Base-by-base conservation (phyloP, 2,113 vertebrate species). In the Athene noctua region DNA sequence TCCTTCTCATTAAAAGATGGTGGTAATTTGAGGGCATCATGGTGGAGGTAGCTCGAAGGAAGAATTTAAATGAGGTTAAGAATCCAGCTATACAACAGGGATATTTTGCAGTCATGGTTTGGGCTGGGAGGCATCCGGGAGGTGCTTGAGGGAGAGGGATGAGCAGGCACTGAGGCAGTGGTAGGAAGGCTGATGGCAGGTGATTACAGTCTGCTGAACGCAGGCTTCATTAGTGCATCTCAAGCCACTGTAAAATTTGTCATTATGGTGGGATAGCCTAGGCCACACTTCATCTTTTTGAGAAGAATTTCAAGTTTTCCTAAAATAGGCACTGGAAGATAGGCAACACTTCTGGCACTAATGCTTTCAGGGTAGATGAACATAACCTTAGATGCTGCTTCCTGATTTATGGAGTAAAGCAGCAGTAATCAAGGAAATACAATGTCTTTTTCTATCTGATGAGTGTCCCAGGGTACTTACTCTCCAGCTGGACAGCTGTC, bases 61-160 rank as follows among this genome's bases (percentile, higher is more conserved):
- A 95, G 89, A 96, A 96, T 97, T 94, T 94, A 94, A 96, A 97
- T 97, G 94, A 97, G 62, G 88, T 91, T 97, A 97, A 95, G 89
- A 94, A 92, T 58, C 46, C 84, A 80, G n/a, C 54, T 96, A 95
- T 95, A 94, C 91, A 94, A 91, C 77, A 91, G 94, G 96, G 94
- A 91, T 95, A 89, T 95, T 97, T 92, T 94, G 49, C 91, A 97
- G 83, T 91, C 91, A 80, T 94, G 80, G 46, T 80, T 79, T 96
- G 95, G 66, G 91, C 89, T 93, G 74, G 62, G 73, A 70, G 66
- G 70, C 81, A 94, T 94, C 34, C 66, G 62, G 77, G 86, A 96
- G 80, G 32, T 87, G 78, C 80, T 91, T 85, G 62, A 82, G 80
- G 83, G 83, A 92, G 66, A 61, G 42, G 49, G 47, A 62, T 67